Conservation (phyloP, 2,888 invertebrate species). For the Cinara cedri region DNA sequence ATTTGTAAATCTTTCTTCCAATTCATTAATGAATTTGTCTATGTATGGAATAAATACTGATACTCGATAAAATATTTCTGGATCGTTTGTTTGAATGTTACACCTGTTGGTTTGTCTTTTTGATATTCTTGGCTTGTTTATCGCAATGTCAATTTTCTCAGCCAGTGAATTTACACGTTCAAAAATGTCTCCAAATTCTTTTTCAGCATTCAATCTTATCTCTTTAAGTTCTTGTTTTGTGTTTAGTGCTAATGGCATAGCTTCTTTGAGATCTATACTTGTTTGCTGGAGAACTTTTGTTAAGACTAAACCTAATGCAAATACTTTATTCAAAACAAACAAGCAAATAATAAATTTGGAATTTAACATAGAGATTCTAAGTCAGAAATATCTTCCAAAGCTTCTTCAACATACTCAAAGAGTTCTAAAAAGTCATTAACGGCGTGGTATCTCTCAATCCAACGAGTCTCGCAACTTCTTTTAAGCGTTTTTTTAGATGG, state of each 20-base stretch:
- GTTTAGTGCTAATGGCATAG: constrained; percentile 16
- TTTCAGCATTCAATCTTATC: constrained; percentile 17
- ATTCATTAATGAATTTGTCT: constrained; percentile 30
- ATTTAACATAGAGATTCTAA: constrained; percentile 8
- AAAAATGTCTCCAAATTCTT: constrained; percentile 19
- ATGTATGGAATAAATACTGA: constrained; percentile 28
- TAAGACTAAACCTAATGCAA: constrained; percentile 24
- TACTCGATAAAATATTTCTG: constrained; percentile 26
- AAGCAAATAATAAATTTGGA: not conserved
- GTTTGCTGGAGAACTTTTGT: not conserved
- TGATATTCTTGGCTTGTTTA: constrained; percentile 10
- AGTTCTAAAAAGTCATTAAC: constrained; percentile 13
- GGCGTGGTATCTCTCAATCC: constrained; percentile 17
- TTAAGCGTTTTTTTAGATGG: constrained; percentile 16
- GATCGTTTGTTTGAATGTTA: constrained; percentile 18
- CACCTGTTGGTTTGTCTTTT: constrained; percentile 17
- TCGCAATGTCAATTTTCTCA: constrained; percentile 20
- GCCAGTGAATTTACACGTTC: constrained; percentile 7
- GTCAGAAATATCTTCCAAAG: constrained; percentile 15
- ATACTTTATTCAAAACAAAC: constrained; percentile 8
- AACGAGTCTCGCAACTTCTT: constrained; percentile 22
- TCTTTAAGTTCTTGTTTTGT: constrained; percentile 28
- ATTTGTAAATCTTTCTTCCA: constrained; percentile 30
- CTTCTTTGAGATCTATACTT: constrained; percentile 30
- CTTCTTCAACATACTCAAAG: constrained; percentile 15